Evolutionary conservation across 2,797 vertebrate species (phyloP).

Genomic region (Menidia menidia): DNA sequence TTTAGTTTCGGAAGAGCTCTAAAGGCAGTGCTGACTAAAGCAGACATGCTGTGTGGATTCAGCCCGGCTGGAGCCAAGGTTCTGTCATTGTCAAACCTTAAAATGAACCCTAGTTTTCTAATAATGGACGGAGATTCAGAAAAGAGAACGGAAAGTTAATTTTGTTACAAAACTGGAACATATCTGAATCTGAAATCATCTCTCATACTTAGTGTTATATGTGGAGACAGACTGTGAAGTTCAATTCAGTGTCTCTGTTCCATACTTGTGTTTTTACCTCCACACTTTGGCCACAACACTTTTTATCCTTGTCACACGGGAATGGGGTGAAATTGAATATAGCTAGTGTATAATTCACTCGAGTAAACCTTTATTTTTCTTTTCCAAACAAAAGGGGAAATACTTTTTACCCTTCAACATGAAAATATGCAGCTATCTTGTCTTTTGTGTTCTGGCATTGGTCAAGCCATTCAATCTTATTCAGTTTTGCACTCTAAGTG

Average conservation of each 20-base stretch:
- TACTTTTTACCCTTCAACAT: conserved; percentile 28
- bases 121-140: conserved; percentile 33
- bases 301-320: conserved; percentile 24
- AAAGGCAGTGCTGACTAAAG: conserved; percentile 63
- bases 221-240: neutral
- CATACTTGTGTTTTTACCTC: conserved; percentile 1
- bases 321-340: conserved; percentile 22
- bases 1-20: conserved; percentile 61
- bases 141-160: conserved; percentile 18
- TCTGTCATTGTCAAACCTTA: conserved; percentile 60
- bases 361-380: conserved; percentile 40
- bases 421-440: conserved; percentile 36
- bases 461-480: conserved; percentile 42
- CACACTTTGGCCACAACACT: neutral
- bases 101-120: conserved; percentile 55
- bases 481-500: conserved; percentile 43
- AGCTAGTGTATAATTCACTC: conserved; percentile 47
- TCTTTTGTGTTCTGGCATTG: conserved; percentile 35
- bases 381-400: conserved; percentile 43
- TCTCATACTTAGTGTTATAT: neutral
- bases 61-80: conserved; percentile 41
- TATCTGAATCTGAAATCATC: neutral
- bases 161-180: conserved; percentile 17
- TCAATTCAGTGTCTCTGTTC: conserved; percentile 17
- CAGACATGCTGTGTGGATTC: conserved; percentile 51